Evolutionary conservation across 1,140 invertebrate genomes (phyloP), one percentile per base, ranked within the genome.

Genomic region (Oedothorax gibbosus): DNA sequence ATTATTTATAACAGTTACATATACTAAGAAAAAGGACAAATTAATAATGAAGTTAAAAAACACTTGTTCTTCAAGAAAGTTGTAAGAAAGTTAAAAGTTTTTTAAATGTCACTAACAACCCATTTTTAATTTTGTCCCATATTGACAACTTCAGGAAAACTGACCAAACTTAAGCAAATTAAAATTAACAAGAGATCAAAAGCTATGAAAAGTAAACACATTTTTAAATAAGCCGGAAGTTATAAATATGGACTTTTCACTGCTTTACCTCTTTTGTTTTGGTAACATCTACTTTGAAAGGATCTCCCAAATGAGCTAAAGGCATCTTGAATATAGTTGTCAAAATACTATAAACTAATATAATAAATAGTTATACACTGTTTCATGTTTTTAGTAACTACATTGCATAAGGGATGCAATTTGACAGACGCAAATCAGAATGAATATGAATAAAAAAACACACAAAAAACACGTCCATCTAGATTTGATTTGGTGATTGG

Each of bases 151-250:
- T 11, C 65, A 49, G 65, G 65, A 68, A 68, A 68, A 6, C 3
- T 6, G 20, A 68, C 60, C 10, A 14, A 15, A 12, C 35, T 35
- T 35, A 2, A 35, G 35, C 7, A 0, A 12, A 64, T 64, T 12
- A 18, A 18, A 64, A 64, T 1, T 15, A 20, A 64, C 14, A 64
- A 15, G 14, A 12, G 8, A 12, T 15, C 14, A 64, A 12, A 64
- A 8, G 14, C n/a, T 64, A 9, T 35, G 21, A 14, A 20, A 69
- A 69, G 51, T 14, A 35, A 68, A 35, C 66, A 69, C 51, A 56
- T 73, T 51, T 62, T 75, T 51, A 75, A 53, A 75, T 12, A 60
- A 75, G 60, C 72, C 72, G 72, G 72, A 75, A 57, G 72, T 75
- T 57, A 51, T 49, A 11, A n/a, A 73, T 18, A 35, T 12, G 53